Percentiles rank a stretch among this genome's conserved stretches.
These are phyloP conservation scores for Glandiceps talaboti DNA, from an alignment of 53 echinoderm and acorn worm genomes.

Conservation along the genomic window DNA sequence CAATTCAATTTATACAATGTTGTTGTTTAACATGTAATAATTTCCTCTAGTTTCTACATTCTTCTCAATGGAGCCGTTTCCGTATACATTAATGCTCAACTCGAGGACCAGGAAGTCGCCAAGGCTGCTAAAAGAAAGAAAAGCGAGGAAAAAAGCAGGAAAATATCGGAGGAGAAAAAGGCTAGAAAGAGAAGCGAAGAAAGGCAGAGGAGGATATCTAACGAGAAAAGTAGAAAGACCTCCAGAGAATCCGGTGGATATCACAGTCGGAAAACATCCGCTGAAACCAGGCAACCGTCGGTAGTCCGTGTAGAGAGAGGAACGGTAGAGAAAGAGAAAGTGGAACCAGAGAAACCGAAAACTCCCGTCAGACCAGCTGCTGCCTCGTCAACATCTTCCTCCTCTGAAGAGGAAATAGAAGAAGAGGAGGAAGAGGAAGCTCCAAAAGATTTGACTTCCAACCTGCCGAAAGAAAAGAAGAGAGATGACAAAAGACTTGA, in stretches of 20 bases:
- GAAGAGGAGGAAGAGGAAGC: conserved; percentile 14
- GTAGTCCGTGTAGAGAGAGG: neutral
- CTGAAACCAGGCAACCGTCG: neutral
- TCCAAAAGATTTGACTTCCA: conserved; percentile 2
- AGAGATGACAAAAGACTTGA: conserved; percentile 33
- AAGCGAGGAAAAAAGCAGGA: neutral
- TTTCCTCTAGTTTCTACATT: conserved; percentile 71
- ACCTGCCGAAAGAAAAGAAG: neutral
- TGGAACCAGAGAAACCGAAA: neutral
- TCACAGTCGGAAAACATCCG: neutral
- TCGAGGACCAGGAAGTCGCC: neutral
- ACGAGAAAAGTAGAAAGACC: neutral
- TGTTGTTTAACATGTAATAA: no score
- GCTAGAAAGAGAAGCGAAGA: neutral
- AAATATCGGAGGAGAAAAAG: neutral
- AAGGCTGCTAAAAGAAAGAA: neutral
- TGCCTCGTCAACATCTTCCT: conserved; percentile 10
- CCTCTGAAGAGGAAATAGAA: conserved; percentile 10
- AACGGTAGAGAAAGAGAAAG: neutral
- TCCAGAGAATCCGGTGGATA: neutral
- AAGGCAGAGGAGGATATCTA: neutral
- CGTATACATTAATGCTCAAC: conserved; percentile 46
- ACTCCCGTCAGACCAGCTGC: conserved; percentile 17
- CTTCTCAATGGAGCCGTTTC: conserved; percentile 80
- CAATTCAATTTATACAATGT: no score